Evolutionary conservation across 2,113 vertebrate genomes (phyloP).

Genomic region (Corythoichthys intestinalis): DNA sequence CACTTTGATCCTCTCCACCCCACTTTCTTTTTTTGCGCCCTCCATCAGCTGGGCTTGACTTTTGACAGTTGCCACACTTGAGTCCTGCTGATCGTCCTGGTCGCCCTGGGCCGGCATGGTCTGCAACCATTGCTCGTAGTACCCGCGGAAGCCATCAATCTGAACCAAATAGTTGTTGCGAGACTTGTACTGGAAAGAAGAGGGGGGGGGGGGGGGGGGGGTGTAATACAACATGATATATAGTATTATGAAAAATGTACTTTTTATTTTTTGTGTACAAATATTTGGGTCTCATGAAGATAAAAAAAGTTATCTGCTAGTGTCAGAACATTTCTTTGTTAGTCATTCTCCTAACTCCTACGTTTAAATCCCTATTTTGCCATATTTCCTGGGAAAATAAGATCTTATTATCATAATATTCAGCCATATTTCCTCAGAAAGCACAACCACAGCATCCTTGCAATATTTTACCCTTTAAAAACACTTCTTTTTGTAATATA

Average conservation of each 20-base stretch:
- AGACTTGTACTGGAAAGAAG: conserved; percentile 76
- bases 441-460: too few relatives aligned
- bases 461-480: too few relatives aligned
- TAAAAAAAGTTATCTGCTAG: background rate
- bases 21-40: conserved; percentile 35
- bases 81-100: conserved; percentile 16
- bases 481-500: too few relatives aligned
- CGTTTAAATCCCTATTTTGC: background rate
- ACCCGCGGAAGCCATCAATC: conserved; percentile 90
- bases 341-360: background rate
- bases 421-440: too few relatives aligned
- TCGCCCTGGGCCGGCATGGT: conserved; percentile 78
- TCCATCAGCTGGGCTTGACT: conserved; percentile 3
- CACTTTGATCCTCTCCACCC: conserved; percentile 25
- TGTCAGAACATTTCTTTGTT: background rate
- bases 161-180: conserved; percentile 88
- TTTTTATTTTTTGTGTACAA: background rate
- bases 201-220: too few relatives aligned
- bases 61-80: background rate
- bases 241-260: background rate
- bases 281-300: background rate
- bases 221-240: background rate
- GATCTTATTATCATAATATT: too few relatives aligned
- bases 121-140: conserved; percentile 86
- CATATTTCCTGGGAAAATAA: too few relatives aligned